Conservation (phyloP, 2,888 invertebrate genomes). For the Lysandra bellargus region DNA sequence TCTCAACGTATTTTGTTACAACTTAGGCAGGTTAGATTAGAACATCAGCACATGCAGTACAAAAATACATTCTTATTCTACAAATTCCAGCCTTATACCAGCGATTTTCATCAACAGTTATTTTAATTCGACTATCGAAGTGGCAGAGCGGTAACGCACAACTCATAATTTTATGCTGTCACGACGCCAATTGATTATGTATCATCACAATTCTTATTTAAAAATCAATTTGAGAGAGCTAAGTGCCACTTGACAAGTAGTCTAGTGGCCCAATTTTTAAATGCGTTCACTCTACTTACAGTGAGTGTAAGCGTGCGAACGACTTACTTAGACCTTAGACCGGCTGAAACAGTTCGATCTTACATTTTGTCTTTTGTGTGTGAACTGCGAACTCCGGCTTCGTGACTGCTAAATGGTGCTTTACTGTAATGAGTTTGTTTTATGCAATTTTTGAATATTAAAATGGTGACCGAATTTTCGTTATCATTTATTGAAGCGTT, state of each 20-base stretch:
- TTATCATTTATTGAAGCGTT: not conserved
- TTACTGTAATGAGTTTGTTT: slow-evolving; percentile 51
- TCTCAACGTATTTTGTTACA: no score
- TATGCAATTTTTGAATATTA: slow-evolving; percentile 17
- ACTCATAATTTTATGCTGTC: slow-evolving; percentile 35
- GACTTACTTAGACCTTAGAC: slow-evolving; percentile 43
- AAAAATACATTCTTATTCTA: not conserved
- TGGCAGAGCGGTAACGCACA: slow-evolving; percentile 41
- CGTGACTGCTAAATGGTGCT: slow-evolving; percentile 76
- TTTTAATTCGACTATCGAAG: not conserved
- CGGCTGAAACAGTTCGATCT: not conserved
- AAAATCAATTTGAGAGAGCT: slow-evolving; percentile 59
- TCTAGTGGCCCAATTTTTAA: slow-evolving; percentile 64
- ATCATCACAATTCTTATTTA: slow-evolving; percentile 38
- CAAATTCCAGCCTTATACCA: not conserved
- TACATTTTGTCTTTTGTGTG: slow-evolving; percentile 55
- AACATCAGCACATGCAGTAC: not conserved
- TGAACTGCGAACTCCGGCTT: slow-evolving; percentile 64
- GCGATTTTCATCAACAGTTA: not conserved
- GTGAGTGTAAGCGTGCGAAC: slow-evolving; percentile 61
- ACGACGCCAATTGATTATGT: slow-evolving; percentile 39
- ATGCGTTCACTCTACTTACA: slow-evolving; percentile 50
- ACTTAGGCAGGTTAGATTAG: no score
- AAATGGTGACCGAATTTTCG: not conserved
- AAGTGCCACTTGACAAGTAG: slow-evolving; percentile 46